These are phyloP conservation scores for Dipodomys ordii DNA, from an alignment of 2,113 vertebrate species.

Conservation along the genomic window DNA sequence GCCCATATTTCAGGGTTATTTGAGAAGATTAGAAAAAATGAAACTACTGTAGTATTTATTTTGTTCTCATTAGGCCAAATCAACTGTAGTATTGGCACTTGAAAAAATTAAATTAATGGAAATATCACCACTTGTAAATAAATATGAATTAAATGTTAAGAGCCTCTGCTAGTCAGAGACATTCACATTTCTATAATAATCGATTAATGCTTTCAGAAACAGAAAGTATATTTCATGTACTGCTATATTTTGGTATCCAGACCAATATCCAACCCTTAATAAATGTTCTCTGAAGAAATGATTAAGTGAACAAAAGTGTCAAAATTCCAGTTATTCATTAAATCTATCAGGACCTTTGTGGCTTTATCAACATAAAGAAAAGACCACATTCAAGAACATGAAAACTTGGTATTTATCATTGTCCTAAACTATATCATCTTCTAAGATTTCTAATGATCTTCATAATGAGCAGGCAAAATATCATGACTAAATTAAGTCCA, in stretches of 20 bases:
- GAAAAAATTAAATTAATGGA: neutral
- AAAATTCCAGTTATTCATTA: neutral
- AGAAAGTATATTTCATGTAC: neutral
- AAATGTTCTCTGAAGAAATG: neutral
- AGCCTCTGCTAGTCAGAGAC: neutral
- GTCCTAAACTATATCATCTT: neutral
- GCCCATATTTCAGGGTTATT: neutral
- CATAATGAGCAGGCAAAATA: neutral
- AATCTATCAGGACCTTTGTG: neutral
- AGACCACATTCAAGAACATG: neutral
- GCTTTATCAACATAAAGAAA: neutral
- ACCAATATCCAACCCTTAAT: neutral
- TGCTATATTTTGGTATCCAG: neutral
- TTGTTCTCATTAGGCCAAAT: neutral
- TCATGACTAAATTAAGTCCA: conserved; percentile 36
- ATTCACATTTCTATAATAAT: neutral
- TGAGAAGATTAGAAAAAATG: neutral
- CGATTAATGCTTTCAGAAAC: neutral
- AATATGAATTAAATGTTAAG: neutral
- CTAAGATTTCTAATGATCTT: conserved; percentile 29
- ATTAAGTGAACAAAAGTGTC: neutral
- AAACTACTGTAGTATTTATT: neutral
- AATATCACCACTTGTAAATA: neutral
- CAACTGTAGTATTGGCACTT: conserved; percentile 2
- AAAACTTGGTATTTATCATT: neutral